Base-by-base conservation (phyloP, 2,113 vertebrate genomes). In the Thunnus maccoyii region DNA sequence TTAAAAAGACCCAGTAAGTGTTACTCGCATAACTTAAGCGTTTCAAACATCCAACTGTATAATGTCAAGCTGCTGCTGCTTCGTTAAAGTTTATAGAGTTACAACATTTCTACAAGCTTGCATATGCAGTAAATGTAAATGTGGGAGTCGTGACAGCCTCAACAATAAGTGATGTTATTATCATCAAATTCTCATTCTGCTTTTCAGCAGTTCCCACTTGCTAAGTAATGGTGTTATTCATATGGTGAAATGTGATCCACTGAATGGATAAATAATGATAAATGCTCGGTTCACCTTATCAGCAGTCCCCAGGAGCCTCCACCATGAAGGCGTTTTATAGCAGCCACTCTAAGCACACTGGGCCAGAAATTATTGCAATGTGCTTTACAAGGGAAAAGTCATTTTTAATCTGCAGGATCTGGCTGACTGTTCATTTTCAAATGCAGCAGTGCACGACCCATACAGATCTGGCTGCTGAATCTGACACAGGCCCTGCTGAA, bases 261-360 rank as follows among this genome's bases (percentile, higher is more conserved):
- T 56, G 27, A 78, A 52, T 72, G 87, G 83, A 86, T 85, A 86
- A 85, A 88, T 75, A 71, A 65, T 46, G 65, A 85, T 75, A 80
- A 88, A 86, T 17, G 52, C 65, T 47, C 1, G 5, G 47, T 80
- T 13, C 52, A 25, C 50, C 82, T 89, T 89, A 89, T 91, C 89
- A 78, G 86, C 74, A n/a, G 27, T 32, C 62, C 72, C 62, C 84
- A 86, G 85, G 57, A 80, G 85, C 51, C 80, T 72, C 55, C 76
- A 30, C 55, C 61, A 41, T 2, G 51, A 72, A 36, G 65, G 47
- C 36, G 18, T 80, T 68, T 68, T 52, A 70, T 56, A 80, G 18
- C 4, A 10, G 55, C 71, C 47, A 41, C 56, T 30, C 15, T 2
- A 27, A 52, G 18, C 3, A 67, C 44, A 44, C 27, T 18, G 71